These are phyloP conservation scores for Callopanchax toddi DNA, from an alignment of 2,113 vertebrate species.

Conservation along the genomic window DNA sequence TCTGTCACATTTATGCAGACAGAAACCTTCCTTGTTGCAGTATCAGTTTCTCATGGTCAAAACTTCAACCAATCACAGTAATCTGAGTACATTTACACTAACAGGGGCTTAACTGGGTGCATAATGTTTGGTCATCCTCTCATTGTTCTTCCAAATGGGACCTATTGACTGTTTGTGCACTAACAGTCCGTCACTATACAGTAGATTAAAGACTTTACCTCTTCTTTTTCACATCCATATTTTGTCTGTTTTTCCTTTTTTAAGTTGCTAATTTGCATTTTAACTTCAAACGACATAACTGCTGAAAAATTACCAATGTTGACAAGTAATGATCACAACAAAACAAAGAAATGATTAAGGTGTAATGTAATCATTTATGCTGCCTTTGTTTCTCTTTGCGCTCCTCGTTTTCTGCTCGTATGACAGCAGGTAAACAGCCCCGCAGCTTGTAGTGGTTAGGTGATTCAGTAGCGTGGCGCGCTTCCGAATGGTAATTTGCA, in stretches of 20 bases:
- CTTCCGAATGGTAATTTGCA: constrained; percentile 86
- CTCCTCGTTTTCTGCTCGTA: constrained; percentile 17
- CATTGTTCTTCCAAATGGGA: constrained; percentile 70
- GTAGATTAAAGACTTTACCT: constrained; percentile 77
- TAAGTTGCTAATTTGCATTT: constrained; percentile 44
- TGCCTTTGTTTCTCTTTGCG: constrained; percentile 65
- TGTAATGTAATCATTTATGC: constrained; percentile 67
- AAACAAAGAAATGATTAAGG: constrained; percentile 73
- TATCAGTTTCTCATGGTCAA: not conserved
- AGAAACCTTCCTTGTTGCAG: not conserved
- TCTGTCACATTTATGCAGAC: no score
- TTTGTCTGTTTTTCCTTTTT: constrained; percentile 6
- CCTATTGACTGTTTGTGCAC: constrained; percentile 72
- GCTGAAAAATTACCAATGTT: constrained; percentile 57
- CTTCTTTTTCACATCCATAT: constrained; percentile 33
- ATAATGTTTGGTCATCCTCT: constrained; percentile 54
- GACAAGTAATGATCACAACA: constrained; percentile 70
- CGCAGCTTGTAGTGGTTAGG: constrained; percentile 75
- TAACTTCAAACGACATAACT: constrained; percentile 16
- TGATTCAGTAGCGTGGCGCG: constrained; percentile 79
- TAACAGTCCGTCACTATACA: constrained; percentile 72
- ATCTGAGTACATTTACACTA: constrained; percentile 33
- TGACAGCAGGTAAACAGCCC: constrained; percentile 83
- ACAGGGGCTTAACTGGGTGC: constrained; percentile 60
- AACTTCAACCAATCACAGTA: constrained; percentile 30